Base-by-base conservation (phyloP, 2,888 invertebrate species). In the Itoplectis maculator region DNA sequence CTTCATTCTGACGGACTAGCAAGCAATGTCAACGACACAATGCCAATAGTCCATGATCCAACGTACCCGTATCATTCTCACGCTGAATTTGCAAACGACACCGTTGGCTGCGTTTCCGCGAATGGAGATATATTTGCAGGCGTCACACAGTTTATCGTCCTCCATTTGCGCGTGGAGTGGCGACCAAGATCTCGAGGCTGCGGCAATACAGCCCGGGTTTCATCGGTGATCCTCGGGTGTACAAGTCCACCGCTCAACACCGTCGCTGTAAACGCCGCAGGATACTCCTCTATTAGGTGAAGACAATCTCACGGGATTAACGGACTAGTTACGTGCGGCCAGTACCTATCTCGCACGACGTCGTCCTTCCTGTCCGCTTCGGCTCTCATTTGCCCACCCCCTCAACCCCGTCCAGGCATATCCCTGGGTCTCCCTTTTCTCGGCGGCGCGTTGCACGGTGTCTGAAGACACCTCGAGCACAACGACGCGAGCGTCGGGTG, bases 241-340 rank as follows among this genome's bases (percentile, higher is more conserved):
- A 61, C 73, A 69, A 69, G 73, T 56, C 77, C 72, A 80, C 63
- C 81, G 68, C 77, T 81, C 72, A 15, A 47, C 81, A 69, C 73
- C 13, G 45, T 65, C n/a, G 45, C 76, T 18, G 63, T 76, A 77
- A 79, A 78, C 74, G 68, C 49, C 37, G 49, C 78, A 68, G 59
- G 65, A 84, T 73, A 85, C 76, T 76, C 61, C 37, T 56, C 72
- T 68, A 78, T 86, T 86, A 84, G 80, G 76, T 70, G 69, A 68
- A 72, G 75, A 80, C 79, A 78, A 79, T 74, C 72, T 83, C 72
- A 29, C 29, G 66, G 76, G 79, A 82, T 85, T 80, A 84, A 83
- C 75, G 65, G 73, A 68, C 65, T 45, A 79, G 72, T 65, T 75
- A 75, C 68, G 74, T n/a, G n/a, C 54, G 54, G 5, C 65, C 45